Base-by-base conservation (phyloP, 2,797 vertebrate genomes). In the Poliocrania exsul region DNA sequence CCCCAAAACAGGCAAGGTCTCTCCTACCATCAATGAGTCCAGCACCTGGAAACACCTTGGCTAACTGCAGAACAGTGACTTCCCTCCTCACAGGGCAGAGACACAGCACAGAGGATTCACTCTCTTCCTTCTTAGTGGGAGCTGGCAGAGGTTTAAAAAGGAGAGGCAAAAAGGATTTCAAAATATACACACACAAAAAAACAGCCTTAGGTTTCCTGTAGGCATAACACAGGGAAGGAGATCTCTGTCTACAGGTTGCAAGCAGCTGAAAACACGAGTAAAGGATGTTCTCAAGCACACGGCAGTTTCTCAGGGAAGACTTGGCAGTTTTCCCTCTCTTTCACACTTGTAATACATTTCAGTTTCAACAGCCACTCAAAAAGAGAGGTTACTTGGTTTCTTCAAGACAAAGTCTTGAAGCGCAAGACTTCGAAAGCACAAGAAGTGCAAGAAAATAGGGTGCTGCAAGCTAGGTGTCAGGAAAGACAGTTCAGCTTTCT, bases 221-320 rank as follows among this genome's bases (percentile, higher is more conserved):
- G 3, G 1, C 0, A 0, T 46, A 44, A 47, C 4, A 37, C 16
- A 47, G 25, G 50, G 19, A 56, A 37, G n/a, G 47, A 62, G 35
- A 77, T 31, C 28, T 72, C 71, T 83, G 51, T 31, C 58, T 35
- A 57, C 24, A 70, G 49, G 11, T 11, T 71, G 16, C 58, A 47
- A 49, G 44, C 47, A 44, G 61, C 67, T 77, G 54, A 61, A 79
- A 64, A 75, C 33, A 31, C 2, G 5, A 66, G 44, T 11, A 15
- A 40, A 66, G 18, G 17, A 82, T 25, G 20, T 51, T 69, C 56
- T 73, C 56, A 58, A 35, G n/a, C 33, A 49, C 33, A 31, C 9
- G 16, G 11, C 33, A 64, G 44, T n/a, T 79, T 72, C 66, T 88
- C 58, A 61, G n/a, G 62, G 40, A 73, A 1, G 0, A 51, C 16